Evolutionary conservation across 2,797 vertebrate species (phyloP).

Genomic region (Lepus townsendii): DNA sequence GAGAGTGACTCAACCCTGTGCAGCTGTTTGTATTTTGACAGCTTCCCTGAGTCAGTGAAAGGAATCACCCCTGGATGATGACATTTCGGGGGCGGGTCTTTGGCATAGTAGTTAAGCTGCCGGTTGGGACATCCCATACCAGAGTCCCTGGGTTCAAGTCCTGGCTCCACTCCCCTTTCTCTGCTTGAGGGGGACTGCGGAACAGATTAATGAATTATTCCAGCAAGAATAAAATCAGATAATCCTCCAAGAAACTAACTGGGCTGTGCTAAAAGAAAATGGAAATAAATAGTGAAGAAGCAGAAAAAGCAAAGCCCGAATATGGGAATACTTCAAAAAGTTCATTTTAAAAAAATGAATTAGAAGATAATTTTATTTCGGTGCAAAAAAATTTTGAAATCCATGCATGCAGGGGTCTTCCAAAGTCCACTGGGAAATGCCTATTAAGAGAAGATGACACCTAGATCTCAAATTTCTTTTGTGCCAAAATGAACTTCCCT

Average conservation of each 20-base stretch:
- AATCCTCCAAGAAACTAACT: neutral
- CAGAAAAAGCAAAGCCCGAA: neutral
- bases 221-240: neutral
- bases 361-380: too few relatives aligned
- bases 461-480: too few relatives aligned
- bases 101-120: too few relatives aligned
- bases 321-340: too few relatives aligned
- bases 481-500: too few relatives aligned
- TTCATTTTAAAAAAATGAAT: too few relatives aligned
- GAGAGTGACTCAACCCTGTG: neutral
- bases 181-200: neutral
- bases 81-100: neutral
- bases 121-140: neutral
- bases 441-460: too few relatives aligned
- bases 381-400: too few relatives aligned
- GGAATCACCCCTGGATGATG: neutral
- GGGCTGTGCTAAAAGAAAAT: neutral
- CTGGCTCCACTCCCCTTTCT: neutral
- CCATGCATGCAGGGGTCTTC: too few relatives aligned
- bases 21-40: neutral
- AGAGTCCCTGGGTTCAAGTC: neutral
- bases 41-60: neutral
- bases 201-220: constrained; percentile 5
- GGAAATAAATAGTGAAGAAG: constrained; percentile 38
- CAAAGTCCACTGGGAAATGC: too few relatives aligned